phyloP scores from a whole-genome alignment of 64 coral and sea anemone species.

The Montipora foliosa region DNA sequence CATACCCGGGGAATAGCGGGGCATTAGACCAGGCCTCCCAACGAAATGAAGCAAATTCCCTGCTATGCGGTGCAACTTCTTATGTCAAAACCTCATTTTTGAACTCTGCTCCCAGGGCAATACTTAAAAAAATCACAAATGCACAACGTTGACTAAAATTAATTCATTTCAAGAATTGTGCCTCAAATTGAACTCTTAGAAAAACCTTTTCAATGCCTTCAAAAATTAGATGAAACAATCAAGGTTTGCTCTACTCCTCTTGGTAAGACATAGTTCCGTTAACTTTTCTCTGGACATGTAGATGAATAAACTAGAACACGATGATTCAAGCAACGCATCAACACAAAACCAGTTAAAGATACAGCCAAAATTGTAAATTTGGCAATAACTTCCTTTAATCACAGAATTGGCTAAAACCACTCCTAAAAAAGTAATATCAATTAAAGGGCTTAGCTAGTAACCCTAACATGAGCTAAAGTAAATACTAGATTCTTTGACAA shows the following conservation, averaged over 20 bases:
- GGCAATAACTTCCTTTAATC: too few relatives aligned
- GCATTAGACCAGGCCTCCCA: constrained; percentile 35
- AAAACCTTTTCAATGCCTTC: constrained; percentile 43
- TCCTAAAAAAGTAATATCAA: not conserved
- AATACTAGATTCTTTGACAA: constrained; percentile 12
- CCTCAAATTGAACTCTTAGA: constrained; percentile 74
- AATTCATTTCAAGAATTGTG: constrained; percentile 41
- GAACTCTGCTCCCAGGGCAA: constrained; percentile 9
- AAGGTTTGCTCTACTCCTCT: not conserved
- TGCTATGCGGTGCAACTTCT: constrained; percentile 8
- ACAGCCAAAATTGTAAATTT: not conserved
- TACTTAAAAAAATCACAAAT: constrained; percentile 20
- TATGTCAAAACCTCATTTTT: constrained; percentile 60
- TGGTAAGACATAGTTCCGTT: constrained; percentile 54
- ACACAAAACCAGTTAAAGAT: constrained; percentile 58
- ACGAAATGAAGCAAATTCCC: constrained; percentile 65
- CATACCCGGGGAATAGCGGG: constrained; percentile 27
- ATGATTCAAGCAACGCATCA: constrained; percentile 56
- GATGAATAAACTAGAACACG: constrained; percentile 56
- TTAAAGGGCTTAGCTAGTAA: constrained; percentile 11
- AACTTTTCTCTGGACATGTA: constrained; percentile 54
- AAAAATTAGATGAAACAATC: constrained; percentile 42
- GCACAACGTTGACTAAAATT: constrained; percentile 13
- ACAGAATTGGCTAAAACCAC: not conserved
- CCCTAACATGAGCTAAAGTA: constrained; percentile 17